Evolutionary conservation across 2,113 vertebrate species (phyloP).

Genomic region (Telmatochromis sp.): DNA sequence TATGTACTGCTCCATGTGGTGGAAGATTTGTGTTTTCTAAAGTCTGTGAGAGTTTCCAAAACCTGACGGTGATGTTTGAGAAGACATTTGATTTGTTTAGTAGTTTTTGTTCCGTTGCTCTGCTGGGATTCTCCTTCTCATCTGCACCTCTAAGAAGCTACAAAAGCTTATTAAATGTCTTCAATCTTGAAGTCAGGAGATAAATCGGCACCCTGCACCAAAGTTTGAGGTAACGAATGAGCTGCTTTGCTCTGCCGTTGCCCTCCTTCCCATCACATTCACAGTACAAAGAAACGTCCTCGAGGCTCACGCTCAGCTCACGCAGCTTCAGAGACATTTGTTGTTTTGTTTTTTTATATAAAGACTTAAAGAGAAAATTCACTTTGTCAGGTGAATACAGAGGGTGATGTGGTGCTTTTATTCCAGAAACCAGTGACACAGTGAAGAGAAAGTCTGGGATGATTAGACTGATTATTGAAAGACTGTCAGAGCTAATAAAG

Average conservation of each 20-base stretch:
- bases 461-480: neutral
- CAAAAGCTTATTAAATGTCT: neutral
- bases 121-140: neutral
- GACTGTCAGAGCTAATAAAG: neutral
- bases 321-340: neutral
- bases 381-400: neutral
- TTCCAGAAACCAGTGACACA: neutral
- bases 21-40: neutral
- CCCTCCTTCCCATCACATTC: neutral
- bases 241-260: neutral
- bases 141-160: neutral
- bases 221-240: neutral
- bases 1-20: neutral
- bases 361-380: neutral
- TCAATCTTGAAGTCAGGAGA: neutral
- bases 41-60: neutral
- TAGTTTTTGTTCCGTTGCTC: neutral
- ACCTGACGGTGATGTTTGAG: neutral
- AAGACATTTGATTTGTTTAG: neutral
- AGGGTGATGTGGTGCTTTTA: neutral
- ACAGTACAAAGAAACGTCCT: constrained; percentile 10
- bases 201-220: neutral
- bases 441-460: neutral
- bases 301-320: neutral
- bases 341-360: neutral